These are phyloP conservation scores for Rana temporaria DNA, from an alignment of 2,113 vertebrate genomes.

Conservation along the genomic window DNA sequence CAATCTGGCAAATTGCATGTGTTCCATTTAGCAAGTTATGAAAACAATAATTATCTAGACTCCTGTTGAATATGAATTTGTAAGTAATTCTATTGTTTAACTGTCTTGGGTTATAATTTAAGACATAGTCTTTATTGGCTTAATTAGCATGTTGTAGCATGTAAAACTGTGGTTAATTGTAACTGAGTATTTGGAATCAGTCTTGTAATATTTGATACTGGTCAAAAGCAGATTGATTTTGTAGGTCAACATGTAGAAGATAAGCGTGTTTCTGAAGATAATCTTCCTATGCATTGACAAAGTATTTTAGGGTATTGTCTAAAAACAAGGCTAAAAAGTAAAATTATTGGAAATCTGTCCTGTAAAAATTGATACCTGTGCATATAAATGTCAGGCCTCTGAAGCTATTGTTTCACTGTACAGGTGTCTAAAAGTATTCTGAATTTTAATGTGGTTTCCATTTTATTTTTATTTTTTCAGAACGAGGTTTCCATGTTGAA, in stretches of 20 bases:
- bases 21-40: neutral
- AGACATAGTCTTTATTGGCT: neutral
- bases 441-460: neutral
- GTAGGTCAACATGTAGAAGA: no score
- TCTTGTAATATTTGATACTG: neutral
- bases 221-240: no score
- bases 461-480: conserved; percentile 70
- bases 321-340: no score
- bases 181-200: neutral
- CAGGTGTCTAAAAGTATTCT: no score
- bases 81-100: conserved; percentile 34
- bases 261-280: no score
- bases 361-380: no score
- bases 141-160: conserved; percentile 6
- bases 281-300: no score
- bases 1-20: conserved; percentile 1
- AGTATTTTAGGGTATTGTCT: no score
- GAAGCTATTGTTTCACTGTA: no score
- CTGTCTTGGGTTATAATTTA: conserved; percentile 14
- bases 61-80: conserved; percentile 24
- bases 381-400: no score
- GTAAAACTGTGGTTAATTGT: conserved; percentile 16
- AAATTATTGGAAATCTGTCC: no score
- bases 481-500: conserved; percentile 98
- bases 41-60: conserved; percentile 30